These are phyloP conservation scores for Naso thynnoides DNA, from an alignment of 2,797 vertebrate species.

Conservation along the genomic window DNA sequence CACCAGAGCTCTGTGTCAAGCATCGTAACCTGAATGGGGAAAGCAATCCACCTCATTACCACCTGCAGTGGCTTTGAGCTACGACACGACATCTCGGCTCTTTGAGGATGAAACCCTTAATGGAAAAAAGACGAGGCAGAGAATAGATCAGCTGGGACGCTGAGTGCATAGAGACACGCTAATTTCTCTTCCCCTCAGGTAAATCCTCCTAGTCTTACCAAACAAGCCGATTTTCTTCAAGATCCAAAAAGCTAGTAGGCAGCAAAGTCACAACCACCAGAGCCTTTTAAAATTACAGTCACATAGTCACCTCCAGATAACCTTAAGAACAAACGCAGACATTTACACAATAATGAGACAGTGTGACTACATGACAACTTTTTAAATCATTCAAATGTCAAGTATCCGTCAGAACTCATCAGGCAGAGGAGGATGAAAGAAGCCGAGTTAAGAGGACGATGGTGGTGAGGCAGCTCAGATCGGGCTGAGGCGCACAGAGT, in stretches of 20 bases:
- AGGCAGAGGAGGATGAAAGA: constrained; percentile 28
- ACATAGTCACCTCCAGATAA: constrained; percentile 33
- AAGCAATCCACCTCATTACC: constrained; percentile 48
- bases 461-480: constrained; percentile 1
- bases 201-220: constrained; percentile 28
- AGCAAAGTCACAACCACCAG: neutral
- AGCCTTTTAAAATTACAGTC: constrained; percentile 22
- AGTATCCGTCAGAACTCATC: constrained; percentile 33
- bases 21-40: constrained; percentile 33
- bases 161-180: neutral
- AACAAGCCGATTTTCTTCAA: constrained; percentile 16
- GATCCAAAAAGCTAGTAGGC: constrained; percentile 5
- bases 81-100: constrained; percentile 4
- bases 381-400: constrained; percentile 39
- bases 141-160: constrained; percentile 26
- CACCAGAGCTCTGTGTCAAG: constrained; percentile 11
- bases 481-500: neutral
- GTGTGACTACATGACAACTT: constrained; percentile 3
- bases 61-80: constrained; percentile 31
- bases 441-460: constrained; percentile 2
- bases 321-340: constrained; percentile 3
- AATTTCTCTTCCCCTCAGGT: constrained; percentile 18
- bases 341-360: constrained; percentile 10
- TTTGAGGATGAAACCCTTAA: constrained; percentile 38
- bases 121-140: constrained; percentile 17